phyloP scores from a whole-genome alignment of 2,113 vertebrate species.

The Spermophilus dauricus region DNA sequence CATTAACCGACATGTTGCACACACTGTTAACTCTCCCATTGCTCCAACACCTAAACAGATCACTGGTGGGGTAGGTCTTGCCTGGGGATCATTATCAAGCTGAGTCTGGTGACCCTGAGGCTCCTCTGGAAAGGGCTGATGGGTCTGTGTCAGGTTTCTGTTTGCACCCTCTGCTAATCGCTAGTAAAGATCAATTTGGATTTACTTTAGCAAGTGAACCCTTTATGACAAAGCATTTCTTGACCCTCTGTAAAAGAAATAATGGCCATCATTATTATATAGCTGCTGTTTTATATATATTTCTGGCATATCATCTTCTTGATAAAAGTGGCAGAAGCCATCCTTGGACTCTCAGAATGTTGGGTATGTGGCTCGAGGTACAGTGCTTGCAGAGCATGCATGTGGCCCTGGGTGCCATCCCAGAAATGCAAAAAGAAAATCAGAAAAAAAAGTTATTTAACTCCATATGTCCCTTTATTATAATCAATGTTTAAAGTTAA shows the following conservation, averaged over 20 bases:
- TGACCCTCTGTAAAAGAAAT: not conserved
- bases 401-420: not conserved
- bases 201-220: not conserved
- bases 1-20: not conserved
- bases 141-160: not conserved
- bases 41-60: not conserved
- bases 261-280: too few species aligned
- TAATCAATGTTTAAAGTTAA: not conserved
- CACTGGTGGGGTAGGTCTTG: accelerated
- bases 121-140: not conserved
- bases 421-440: not conserved
- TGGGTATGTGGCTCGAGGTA: too few species aligned
- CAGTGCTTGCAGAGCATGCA: too few species aligned
- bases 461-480: not conserved
- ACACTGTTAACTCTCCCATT: not conserved
- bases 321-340: not conserved
- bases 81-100: not conserved
- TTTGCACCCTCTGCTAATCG: not conserved
- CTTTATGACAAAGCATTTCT: not conserved
- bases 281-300: not conserved
- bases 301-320: not conserved
- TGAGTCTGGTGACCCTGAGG: not conserved
- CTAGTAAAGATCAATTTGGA: not conserved
- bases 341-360: not conserved
- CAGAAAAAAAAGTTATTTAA: not conserved